These are phyloP conservation scores for Neodiprion fabricii DNA, from an alignment of 1,140 invertebrate genomes.

Conservation along the genomic window DNA sequence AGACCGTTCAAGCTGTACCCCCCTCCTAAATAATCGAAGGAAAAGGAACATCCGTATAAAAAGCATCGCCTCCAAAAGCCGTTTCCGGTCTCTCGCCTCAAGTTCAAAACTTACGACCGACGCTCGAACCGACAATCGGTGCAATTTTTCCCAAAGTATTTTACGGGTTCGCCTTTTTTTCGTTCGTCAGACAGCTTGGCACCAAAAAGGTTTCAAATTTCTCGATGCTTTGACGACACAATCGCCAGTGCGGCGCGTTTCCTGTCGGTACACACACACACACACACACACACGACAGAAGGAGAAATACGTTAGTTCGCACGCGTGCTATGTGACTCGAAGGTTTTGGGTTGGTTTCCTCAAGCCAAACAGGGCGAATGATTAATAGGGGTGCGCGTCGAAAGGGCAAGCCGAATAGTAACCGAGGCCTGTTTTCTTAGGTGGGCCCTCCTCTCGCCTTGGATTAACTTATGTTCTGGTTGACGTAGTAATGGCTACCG, in stretches of 20 bases:
- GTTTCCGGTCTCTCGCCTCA: background rate
- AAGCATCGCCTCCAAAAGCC: background rate
- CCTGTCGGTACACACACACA: constrained; percentile 18
- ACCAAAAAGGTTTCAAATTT: constrained; percentile 31
- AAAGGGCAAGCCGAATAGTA: background rate
- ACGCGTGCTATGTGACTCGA: background rate
- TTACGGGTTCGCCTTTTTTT: background rate
- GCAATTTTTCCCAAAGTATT: background rate
- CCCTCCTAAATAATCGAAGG: too few species aligned
- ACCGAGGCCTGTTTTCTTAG: constrained; percentile 16
- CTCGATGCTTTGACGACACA: constrained; percentile 21
- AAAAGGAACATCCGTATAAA: too few species aligned
- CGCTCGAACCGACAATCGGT: background rate
- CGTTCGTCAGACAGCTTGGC: constrained; percentile 30
- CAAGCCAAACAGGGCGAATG: constrained; percentile 19
- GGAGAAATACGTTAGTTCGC: constrained; percentile 8
- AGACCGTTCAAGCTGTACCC: too few species aligned
- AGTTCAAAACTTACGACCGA: background rate
- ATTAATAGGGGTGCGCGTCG: constrained; percentile 29
- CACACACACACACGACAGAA: background rate
- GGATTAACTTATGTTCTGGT: constrained; percentile 12
- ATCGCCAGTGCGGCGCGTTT: constrained; percentile 20
- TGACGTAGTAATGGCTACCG: constrained; percentile 18
- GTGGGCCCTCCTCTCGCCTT: background rate
- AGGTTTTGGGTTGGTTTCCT: background rate